phyloP scores from a whole-genome alignment of 2,888 invertebrate genomes.

The Petrophora chlorosata region DNA sequence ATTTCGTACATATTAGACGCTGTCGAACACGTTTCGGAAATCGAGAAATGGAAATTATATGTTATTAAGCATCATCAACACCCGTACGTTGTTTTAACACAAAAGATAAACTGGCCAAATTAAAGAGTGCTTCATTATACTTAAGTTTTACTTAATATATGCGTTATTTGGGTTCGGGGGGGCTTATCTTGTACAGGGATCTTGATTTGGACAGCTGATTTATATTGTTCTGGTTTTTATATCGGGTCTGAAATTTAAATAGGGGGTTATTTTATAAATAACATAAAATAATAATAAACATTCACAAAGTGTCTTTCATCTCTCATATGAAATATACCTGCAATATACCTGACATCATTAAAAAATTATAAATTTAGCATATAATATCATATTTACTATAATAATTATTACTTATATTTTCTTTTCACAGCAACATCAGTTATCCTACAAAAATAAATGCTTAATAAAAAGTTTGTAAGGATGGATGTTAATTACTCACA shows the following conservation, averaged over 20 bases:
- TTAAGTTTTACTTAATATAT: constrained; percentile 74
- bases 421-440: too few relatives aligned
- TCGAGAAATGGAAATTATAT: constrained; percentile 77
- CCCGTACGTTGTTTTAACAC: constrained; percentile 75
- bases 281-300: constrained; percentile 2
- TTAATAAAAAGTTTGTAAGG: too few relatives aligned
- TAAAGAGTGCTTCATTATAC: constrained; percentile 77
- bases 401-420: too few relatives aligned
- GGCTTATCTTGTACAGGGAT: constrained; percentile 66
- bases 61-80: constrained; percentile 81
- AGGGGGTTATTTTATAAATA: constrained; percentile 4
- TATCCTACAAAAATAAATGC: too few relatives aligned
- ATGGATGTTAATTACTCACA: too few relatives aligned
- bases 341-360: too few relatives aligned
- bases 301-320: neutral
- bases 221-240: constrained; percentile 37
- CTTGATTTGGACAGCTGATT: constrained; percentile 68
- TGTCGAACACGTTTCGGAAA: constrained; percentile 75
- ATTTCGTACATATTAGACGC: constrained; percentile 68
- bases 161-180: constrained; percentile 68
- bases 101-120: constrained; percentile 80
- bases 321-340: too few relatives aligned
- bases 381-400: too few relatives aligned
- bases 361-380: too few relatives aligned
- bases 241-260: constrained; percentile 25